These are phyloP conservation scores for Nephotettix cincticeps DNA, from an alignment of 1,140 invertebrate species.

Conservation along the genomic window DNA sequence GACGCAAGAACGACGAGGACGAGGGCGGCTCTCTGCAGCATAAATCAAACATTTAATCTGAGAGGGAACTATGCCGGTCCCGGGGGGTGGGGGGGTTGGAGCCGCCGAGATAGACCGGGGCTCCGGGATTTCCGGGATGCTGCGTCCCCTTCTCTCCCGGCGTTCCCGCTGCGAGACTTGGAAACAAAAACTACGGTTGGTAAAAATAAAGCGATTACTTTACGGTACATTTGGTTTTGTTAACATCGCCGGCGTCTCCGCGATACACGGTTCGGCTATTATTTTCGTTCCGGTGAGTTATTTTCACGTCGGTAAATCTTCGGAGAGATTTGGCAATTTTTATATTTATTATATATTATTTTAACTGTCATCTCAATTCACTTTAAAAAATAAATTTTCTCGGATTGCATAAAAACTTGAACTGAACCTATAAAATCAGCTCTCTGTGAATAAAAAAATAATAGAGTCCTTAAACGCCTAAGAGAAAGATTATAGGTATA, in stretches of 20 bases:
- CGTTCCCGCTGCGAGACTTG: background rate
- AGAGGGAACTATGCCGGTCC: background rate
- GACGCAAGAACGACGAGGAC: background rate
- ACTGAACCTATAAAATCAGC: no score
- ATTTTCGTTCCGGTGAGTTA: conserved; percentile 22
- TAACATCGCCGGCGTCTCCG: background rate
- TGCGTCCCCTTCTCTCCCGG: background rate
- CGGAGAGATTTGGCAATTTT: no score
- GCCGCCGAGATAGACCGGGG: conserved; percentile 18
- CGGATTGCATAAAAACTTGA: no score
- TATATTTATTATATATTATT: no score
- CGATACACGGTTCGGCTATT: conserved; percentile 15
- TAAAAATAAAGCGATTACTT: no score
- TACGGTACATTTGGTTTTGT: no score
- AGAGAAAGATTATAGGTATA: no score
- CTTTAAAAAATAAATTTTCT: no score
- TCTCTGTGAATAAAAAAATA: no score
- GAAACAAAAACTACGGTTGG: background rate
- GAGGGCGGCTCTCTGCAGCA: background rate
- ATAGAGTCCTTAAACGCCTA: no score
- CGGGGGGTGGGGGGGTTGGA: conserved; percentile 13
- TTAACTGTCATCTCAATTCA: no score
- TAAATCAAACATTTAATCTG: conserved; percentile 32
- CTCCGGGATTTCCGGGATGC: conserved; percentile 29
- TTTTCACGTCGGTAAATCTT: no score